Evolutionary conservation across 2,888 invertebrate genomes (phyloP).

Genomic region (Synanthedon tipuliformis): DNA sequence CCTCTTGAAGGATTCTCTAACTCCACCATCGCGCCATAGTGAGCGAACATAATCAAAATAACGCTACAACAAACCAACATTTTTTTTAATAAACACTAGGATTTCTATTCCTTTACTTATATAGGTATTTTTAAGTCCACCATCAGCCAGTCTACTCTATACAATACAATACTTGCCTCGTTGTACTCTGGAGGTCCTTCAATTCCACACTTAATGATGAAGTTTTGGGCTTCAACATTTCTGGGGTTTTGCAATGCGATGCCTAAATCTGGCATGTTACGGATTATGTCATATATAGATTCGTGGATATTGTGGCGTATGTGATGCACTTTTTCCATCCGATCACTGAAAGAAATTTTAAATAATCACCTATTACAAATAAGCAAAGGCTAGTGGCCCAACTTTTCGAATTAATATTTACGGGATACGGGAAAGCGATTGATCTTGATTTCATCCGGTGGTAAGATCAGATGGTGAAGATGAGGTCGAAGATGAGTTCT

Average conservation of each 20-base stretch:
- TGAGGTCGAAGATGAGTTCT: too few species aligned
- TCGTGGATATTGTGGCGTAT: conserved; percentile 82
- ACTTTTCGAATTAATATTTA: too few species aligned
- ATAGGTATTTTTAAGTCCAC: too few species aligned
- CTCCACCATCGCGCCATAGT: conserved; percentile 79
- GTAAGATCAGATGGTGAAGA: too few species aligned
- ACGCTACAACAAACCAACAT: conserved; percentile 60
- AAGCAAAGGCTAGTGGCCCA: too few species aligned
- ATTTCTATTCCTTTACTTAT: too few species aligned
- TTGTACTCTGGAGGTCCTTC: conserved; percentile 64
- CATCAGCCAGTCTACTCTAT: too few species aligned
- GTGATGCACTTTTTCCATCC: conserved; percentile 72
- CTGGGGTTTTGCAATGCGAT: conserved; percentile 60
- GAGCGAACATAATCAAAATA: conserved; percentile 77
- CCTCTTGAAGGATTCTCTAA: conserved; percentile 75
- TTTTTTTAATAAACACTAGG: neutral
- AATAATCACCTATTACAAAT: neutral
- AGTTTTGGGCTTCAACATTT: conserved; percentile 45
- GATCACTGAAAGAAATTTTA: conserved; percentile 65
- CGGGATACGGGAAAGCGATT: too few species aligned
- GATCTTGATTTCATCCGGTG: too few species aligned
- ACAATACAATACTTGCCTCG: conserved; percentile 46
- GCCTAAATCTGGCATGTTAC: conserved; percentile 66
- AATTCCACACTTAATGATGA: conserved; percentile 62
- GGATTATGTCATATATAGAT: conserved; percentile 76